Conservation (phyloP, 2,888 invertebrate genomes). For the Pyralis farinalis region DNA sequence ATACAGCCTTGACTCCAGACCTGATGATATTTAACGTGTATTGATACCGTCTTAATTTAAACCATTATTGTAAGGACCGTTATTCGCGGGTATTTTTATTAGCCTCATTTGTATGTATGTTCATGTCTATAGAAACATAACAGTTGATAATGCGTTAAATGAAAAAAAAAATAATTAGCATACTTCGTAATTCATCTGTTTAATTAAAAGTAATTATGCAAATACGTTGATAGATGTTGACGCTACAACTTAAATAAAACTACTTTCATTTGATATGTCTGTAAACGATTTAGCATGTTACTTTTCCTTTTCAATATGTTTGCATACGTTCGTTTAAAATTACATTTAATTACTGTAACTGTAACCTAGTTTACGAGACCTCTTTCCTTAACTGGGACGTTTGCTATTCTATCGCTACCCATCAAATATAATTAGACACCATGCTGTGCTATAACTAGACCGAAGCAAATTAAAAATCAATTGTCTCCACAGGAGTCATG, state of each 20-base stretch:
- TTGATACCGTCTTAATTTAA: constrained; percentile 3
- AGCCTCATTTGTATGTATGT: too few relatives aligned
- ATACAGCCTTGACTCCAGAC: constrained; percentile 46
- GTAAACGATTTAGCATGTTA: background rate
- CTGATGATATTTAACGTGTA: constrained; percentile 41
- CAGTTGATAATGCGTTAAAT: too few relatives aligned
- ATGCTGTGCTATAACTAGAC: constrained; percentile 6
- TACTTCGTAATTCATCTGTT: too few relatives aligned
- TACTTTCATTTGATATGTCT: background rate
- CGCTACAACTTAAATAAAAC: background rate
- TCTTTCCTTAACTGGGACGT: constrained; percentile 4
- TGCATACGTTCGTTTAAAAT: constrained; percentile 1
- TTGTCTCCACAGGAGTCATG: constrained; percentile 3
- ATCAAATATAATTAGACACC: constrained; percentile 9
- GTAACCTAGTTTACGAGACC: constrained; percentile 5
- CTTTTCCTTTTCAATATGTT: background rate
- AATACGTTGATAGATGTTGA: background rate
- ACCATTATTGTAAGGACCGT: background rate
- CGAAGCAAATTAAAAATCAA: constrained; percentile 7
- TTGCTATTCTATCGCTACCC: background rate
- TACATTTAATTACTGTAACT: constrained; percentile 2
- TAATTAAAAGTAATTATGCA: too few relatives aligned
- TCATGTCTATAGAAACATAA: too few relatives aligned
- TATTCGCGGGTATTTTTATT: too few relatives aligned
- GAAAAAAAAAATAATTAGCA: too few relatives aligned